Evolutionary conservation across 2,797 vertebrate genomes (phyloP).

Genomic region (Anguilla marmorata): DNA sequence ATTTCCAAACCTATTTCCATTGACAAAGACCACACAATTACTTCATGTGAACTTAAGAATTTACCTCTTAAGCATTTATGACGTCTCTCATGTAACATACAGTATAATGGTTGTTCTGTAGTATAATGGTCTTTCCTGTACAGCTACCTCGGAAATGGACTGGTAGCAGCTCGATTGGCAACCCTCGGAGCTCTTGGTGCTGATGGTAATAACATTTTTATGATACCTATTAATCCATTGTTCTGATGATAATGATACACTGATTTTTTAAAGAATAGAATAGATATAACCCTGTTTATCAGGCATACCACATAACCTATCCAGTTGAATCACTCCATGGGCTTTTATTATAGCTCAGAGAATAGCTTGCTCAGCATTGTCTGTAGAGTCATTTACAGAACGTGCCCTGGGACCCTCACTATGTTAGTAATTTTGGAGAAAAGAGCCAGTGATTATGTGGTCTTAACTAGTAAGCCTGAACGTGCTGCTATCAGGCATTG

Average conservation of each 20-base stretch:
- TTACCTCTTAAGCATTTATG: constrained; percentile 32
- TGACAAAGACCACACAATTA: constrained; percentile 2
- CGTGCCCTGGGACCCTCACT: not conserved
- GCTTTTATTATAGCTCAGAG: not conserved
- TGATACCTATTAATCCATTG: not conserved
- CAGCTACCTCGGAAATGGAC: constrained; percentile 95
- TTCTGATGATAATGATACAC: not conserved
- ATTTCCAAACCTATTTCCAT: constrained; percentile 12
- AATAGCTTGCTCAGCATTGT: constrained; percentile 21
- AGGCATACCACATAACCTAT: not conserved
- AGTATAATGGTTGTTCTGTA: not conserved
- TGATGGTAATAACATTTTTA: constrained; percentile 75
- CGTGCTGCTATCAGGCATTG: not conserved
- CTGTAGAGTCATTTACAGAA: not conserved
- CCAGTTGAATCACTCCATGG: constrained; percentile 15
- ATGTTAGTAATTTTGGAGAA: constrained; percentile 20
- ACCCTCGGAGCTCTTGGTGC: constrained; percentile 87
- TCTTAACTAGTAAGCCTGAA: constrained; percentile 16
- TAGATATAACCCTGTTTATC: not conserved
- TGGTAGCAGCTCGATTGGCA: constrained; percentile 87
- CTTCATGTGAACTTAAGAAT: not conserved
- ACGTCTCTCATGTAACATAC: not conserved
- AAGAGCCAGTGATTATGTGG: constrained; percentile 14
- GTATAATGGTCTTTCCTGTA: constrained; percentile 31
- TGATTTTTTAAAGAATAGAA: not conserved